Evolutionary conservation across 2,888 invertebrate species (phyloP), one percentile per base, ranked within the genome.

Genomic region (Temnothorax rugatulus): DNA sequence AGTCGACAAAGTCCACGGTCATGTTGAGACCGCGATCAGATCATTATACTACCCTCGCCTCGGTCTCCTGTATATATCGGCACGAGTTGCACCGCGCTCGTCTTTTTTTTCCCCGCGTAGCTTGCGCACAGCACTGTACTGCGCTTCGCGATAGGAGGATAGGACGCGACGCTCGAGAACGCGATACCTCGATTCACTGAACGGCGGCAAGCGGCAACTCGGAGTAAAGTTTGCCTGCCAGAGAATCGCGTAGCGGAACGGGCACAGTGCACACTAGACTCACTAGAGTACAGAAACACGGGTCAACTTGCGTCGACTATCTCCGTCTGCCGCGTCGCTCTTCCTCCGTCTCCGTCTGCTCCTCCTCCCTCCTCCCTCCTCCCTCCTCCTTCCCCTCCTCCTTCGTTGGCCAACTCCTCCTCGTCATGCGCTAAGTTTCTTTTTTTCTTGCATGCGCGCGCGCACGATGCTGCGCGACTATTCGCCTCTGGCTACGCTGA

Each of bases 1-100:
- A 95, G 93, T 96, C 96, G 92, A 95, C 95, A 94, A 96, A 96
- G 93, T 96, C 96, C 91, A 96, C 96, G 92, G 96, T 96, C 96
- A 96, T 96, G 93, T 92, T 95, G 94, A 59, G 92, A 90, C 90
- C 89, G 90, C 88, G 89, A 92, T 93, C 93, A 93, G 92, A 93
- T 89, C 93, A 93, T 93, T 88, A 91, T 93, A 92, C 89, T 88
- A 87, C 77, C 77, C 57, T 59, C 79, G 47, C 18, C 34, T 38
- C 29, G 76, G 68, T 69, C 41, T 73, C 74, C 50, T 73, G 76
- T 59, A 82, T 21, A 61, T 86, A 84, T 84, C 87, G 76, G 85
- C 52, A 73, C 52, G 63, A 82, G 73, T 69, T 63, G 86, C 86
- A 84, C 90, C 77, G 84, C 75, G 25, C 68, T 86, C 85, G 38